These are phyloP conservation scores for Serinus canaria DNA, from an alignment of 2,113 vertebrate species.

Conservation along the genomic window DNA sequence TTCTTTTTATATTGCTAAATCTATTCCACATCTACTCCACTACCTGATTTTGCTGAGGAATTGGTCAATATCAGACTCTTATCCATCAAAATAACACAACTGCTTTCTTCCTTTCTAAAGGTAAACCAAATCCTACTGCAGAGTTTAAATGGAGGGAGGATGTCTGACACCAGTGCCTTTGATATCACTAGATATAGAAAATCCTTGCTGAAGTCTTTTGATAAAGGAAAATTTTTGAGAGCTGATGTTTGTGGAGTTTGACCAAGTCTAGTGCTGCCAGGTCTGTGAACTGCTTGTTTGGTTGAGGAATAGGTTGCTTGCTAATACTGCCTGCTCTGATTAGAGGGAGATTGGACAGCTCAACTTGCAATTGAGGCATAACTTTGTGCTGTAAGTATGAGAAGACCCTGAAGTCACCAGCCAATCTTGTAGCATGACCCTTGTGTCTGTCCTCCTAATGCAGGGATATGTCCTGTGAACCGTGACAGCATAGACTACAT, in stretches of 20 bases:
- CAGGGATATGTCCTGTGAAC: conserved; percentile 95
- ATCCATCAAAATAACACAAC: neutral
- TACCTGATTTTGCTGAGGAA: neutral
- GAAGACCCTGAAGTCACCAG: neutral
- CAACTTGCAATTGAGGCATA: neutral
- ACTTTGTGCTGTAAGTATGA: neutral
- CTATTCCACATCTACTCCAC: neutral
- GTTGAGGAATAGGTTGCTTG: neutral
- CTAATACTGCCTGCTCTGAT: neutral
- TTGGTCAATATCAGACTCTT: neutral
- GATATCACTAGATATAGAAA: neutral
- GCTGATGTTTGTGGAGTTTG: neutral
- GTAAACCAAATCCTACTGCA: neutral
- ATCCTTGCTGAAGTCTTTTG: neutral
- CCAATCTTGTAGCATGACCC: accelerated
- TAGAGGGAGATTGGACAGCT: neutral
- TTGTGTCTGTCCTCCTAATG: neutral
- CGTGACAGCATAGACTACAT: conserved; percentile 93
- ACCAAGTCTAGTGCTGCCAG: neutral
- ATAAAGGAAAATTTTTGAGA: neutral
- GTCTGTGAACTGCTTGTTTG: neutral
- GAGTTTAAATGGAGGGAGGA: neutral
- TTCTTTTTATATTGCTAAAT: neutral
- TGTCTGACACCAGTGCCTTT: neutral
- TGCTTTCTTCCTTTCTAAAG: neutral